phyloP scores from a whole-genome alignment of 2,797 vertebrate genomes.

The Propithecus deckenii region DNA sequence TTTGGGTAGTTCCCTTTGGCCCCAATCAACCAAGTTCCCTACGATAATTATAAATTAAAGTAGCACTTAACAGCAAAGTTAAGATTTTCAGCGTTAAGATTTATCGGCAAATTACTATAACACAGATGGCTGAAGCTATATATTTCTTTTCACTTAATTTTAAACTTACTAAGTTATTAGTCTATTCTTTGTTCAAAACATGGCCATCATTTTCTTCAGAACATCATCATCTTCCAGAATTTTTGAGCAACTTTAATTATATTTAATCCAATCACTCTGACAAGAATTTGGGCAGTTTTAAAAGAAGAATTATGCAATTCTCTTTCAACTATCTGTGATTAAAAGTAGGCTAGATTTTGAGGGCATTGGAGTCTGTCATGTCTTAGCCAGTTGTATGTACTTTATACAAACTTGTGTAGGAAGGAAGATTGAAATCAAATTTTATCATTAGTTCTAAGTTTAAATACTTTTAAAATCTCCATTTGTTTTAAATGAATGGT shows the following conservation, averaged over 20 bases:
- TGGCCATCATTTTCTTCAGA: slow-evolving; percentile 22
- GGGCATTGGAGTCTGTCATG: neutral
- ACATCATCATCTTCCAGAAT: slow-evolving; percentile 1
- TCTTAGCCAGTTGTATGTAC: neutral
- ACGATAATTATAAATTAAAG: neutral
- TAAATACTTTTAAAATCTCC: neutral
- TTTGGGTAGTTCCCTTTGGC: slow-evolving; percentile 23
- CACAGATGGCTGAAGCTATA: neutral
- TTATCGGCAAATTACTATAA: neutral
- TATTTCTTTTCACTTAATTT: slow-evolving; percentile 17
- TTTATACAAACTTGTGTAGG: slow-evolving; percentile 29
- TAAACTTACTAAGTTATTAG: slow-evolving; percentile 9
- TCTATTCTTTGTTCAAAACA: slow-evolving; percentile 14
- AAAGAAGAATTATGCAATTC: slow-evolving; percentile 36
- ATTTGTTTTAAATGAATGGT: slow-evolving; percentile 16
- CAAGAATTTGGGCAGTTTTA: slow-evolving; percentile 12
- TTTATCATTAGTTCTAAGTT: slow-evolving; percentile 28
- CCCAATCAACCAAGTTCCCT: neutral
- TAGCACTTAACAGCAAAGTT: neutral
- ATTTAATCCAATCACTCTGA: slow-evolving; percentile 55
- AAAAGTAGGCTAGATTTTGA: slow-evolving; percentile 29
- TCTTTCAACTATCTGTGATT: slow-evolving; percentile 48
- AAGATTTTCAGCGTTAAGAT: slow-evolving; percentile 26
- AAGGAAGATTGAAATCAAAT: slow-evolving; percentile 14
- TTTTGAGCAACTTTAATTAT: slow-evolving; percentile 45